phyloP scores from a whole-genome alignment of 2,888 invertebrate genomes.

The Thymelicus acteon region DNA sequence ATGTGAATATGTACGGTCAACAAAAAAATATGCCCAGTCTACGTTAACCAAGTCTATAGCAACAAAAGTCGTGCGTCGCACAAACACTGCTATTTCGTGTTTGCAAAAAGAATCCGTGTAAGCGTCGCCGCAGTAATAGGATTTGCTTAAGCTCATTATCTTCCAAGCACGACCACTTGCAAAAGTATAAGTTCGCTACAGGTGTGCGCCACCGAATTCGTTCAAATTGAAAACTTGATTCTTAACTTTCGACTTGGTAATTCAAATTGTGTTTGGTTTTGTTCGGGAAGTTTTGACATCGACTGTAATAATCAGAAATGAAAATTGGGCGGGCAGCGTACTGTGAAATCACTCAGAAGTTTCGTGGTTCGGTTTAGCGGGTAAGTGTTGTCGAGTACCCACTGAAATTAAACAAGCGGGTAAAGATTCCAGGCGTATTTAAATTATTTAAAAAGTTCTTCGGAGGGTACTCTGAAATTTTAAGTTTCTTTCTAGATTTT shows the following conservation, averaged over 20 bases:
- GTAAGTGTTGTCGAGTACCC: slow-evolving; percentile 23
- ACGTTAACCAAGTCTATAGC: neutral
- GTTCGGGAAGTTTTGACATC: slow-evolving; percentile 37
- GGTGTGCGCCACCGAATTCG: slow-evolving; percentile 28
- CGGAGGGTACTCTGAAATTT: neutral
- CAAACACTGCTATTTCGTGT: slow-evolving; percentile 37
- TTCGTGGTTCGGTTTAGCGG: slow-evolving; percentile 12
- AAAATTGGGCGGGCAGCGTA: slow-evolving; percentile 33
- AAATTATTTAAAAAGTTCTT: slow-evolving; percentile 5
- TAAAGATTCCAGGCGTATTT: neutral
- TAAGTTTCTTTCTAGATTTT: neutral
- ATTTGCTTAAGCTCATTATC: slow-evolving; percentile 51
- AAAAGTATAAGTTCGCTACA: slow-evolving; percentile 37
- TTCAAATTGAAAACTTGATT: slow-evolving; percentile 27
- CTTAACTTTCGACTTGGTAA: slow-evolving; percentile 25
- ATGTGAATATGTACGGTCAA: no score
- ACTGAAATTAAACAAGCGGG: slow-evolving; percentile 10
- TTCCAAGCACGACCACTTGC: slow-evolving; percentile 37
- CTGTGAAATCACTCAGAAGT: slow-evolving; percentile 34
- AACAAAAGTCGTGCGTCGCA: slow-evolving; percentile 33
- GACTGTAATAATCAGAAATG: slow-evolving; percentile 36
- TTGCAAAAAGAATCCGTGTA: slow-evolving; percentile 43
- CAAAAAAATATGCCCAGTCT: slow-evolving; percentile 1
- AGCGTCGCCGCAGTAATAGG: slow-evolving; percentile 46
- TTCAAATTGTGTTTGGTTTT: slow-evolving; percentile 39